Evolutionary conservation across 2,888 invertebrate species (phyloP), one percentile per base, ranked within the genome.

Genomic region (Deilephila porcellus): DNA sequence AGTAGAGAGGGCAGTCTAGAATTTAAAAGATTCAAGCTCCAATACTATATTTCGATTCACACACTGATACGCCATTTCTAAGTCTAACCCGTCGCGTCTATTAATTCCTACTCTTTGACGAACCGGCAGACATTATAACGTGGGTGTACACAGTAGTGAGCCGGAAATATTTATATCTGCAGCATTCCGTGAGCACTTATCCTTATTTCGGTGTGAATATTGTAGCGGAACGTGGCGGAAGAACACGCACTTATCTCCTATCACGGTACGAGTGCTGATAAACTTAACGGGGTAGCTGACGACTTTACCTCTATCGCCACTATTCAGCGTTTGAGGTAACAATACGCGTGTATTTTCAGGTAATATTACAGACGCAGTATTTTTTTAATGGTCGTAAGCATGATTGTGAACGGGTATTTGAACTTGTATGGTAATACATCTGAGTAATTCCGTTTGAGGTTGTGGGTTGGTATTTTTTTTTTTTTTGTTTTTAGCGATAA

Each of bases 121-220:
- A 14, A 25, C 56, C 29, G 32, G 34, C 71, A 29, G 25, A 62
- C 56, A 62, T 71, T 60, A 73, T 71, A 72, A 63, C 37, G 71
- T 62, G 71, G 34, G 70, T 71, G 71, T 64, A 70, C 73, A 71
- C 62, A 53, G 34, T 63, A 71, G 71, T 73, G 63, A 71, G 62
- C 29, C 71, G 71, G 73, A 73, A 63, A 73, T 71, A 71, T 73
- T 73, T 73, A 70, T 70, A 25, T 62, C 53, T 34, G 4, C 53
- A 71, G 37, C 73, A 71, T 71, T 45, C 71, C 34, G 71, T 73
- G 52, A 70, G 63, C 71, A 73, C 73, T 73, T 71, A 71, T 29
- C 71, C 70, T 71, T 71, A 73, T 73, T 73, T 62, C 34, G n/a
- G 71, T 71, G 62, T 63, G 60, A 73, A 73, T 73, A n/a, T 37